Base-by-base conservation (phyloP, 2,797 vertebrate genomes). In the Protonibea diacanthus region DNA sequence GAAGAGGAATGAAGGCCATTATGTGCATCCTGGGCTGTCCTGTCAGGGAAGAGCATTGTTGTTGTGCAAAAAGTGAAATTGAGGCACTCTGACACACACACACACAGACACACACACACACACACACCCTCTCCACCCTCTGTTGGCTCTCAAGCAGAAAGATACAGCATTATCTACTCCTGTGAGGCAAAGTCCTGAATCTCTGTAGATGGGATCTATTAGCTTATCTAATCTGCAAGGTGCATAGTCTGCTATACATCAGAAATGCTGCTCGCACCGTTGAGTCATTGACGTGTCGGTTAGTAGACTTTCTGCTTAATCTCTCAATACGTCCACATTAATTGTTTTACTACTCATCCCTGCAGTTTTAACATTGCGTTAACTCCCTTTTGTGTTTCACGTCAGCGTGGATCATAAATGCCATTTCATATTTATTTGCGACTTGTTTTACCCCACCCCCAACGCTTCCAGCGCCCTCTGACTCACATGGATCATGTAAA, bases 401-500 rank as follows among this genome's bases (percentile, higher is more conserved):
- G 38, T 70, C 42, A 17, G 13, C 60, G 38, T 49, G 25, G 53
- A 67, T 44, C 27, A 47, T 42, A 51, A 73, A 52, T 85, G 73
- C 33, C 27, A 38, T 74, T 78, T 74, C 53, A 62, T 55, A 51
- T 86, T 44, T 60, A 58, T 83, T 72, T 91, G 62, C 71, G 45
- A 76, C 86, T 81, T 59, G 38, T 71, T 66, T 42, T 29, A 45
- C 44, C 62, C 63, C 45, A 18, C 55, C 53, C 52, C 58, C 61
- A 68, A 9, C 61, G 71, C 78, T 63, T n/a, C 58, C 73, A 61
- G 70, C 23, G 2, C 67, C 71, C 65, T 80, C 73, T 89, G 90
- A 92, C 86, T 93, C 89, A 84, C 72, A 66, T 21, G 53, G 74
- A 77, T 92, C 87, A 87, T 80, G 73, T 78, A 74, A 92, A 93